Evolutionary conservation across 2,113 vertebrate genomes (phyloP).

Genomic region (Speoplatyrhinus poulsoni): DNA sequence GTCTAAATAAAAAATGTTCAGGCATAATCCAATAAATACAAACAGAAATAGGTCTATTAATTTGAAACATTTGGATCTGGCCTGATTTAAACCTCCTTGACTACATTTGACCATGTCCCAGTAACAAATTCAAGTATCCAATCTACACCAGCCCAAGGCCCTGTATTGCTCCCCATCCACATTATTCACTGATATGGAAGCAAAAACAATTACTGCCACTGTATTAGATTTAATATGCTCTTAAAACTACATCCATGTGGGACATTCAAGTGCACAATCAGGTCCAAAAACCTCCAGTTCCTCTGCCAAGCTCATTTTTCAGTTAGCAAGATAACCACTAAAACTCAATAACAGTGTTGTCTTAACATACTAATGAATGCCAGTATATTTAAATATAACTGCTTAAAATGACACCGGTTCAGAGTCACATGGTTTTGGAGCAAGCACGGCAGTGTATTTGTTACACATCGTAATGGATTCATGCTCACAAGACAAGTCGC

Average conservation of each 20-base stretch:
- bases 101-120: slow-evolving; percentile 14
- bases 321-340: slow-evolving; percentile 11
- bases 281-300: slow-evolving; percentile 47
- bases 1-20: slow-evolving; percentile 36
- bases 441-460: background rate
- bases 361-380: background rate
- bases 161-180: slow-evolving; percentile 15
- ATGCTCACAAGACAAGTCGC: background rate
- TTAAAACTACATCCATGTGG: slow-evolving; percentile 60
- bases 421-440: background rate
- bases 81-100: slow-evolving; percentile 28
- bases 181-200: slow-evolving; percentile 41
- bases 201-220: slow-evolving; percentile 46
- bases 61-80: slow-evolving; percentile 35
- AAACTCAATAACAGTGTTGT: background rate
- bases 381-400: background rate
- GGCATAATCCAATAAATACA: slow-evolving; percentile 22
- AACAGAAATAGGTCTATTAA: background rate
- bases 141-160: slow-evolving; percentile 3
- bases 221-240: slow-evolving; percentile 42
- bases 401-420: background rate
- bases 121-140: slow-evolving; percentile 18
- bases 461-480: background rate
- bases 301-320: slow-evolving; percentile 40
- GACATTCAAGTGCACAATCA: slow-evolving; percentile 38